Conservation (phyloP, 2,113 vertebrate genomes). For the Ursus arctos region DNA sequence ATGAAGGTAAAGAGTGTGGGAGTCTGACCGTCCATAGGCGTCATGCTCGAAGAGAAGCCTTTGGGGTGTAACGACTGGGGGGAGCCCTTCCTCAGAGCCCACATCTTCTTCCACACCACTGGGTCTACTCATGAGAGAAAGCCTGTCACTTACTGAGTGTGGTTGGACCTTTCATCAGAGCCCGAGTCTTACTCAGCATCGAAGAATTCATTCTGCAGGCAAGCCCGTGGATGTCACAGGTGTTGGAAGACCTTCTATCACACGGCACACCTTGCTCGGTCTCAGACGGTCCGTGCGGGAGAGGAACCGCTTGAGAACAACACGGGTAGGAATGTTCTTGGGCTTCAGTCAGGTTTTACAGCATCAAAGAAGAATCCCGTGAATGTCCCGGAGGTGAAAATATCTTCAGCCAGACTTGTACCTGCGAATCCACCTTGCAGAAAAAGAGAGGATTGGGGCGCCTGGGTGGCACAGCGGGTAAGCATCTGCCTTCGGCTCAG, state of each 20-base stretch:
- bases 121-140: not conserved
- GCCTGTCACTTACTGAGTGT: not conserved
- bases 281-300: not conserved
- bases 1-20: not conserved
- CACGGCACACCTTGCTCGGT: not conserved
- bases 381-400: not conserved
- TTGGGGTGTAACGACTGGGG: not conserved
- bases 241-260: not conserved
- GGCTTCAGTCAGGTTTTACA: not conserved
- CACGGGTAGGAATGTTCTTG: not conserved
- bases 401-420: not conserved
- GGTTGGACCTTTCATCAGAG: slow-evolving; percentile 14
- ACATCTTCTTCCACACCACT: not conserved
- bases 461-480: too few species aligned
- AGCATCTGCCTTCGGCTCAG: too few species aligned
- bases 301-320: not conserved
- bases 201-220: not conserved
- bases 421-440: not conserved
- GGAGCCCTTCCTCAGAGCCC: not conserved
- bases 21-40: not conserved
- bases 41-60: not conserved
- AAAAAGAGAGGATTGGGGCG: not conserved
- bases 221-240: not conserved
- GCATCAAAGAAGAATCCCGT: not conserved
- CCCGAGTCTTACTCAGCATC: not conserved